A percentile compares a stretch with the other conserved stretches of the same genome.
These are phyloP conservation scores for Drepana arcuata DNA, from an alignment of 1,140 invertebrate species.

Conservation along the genomic window DNA sequence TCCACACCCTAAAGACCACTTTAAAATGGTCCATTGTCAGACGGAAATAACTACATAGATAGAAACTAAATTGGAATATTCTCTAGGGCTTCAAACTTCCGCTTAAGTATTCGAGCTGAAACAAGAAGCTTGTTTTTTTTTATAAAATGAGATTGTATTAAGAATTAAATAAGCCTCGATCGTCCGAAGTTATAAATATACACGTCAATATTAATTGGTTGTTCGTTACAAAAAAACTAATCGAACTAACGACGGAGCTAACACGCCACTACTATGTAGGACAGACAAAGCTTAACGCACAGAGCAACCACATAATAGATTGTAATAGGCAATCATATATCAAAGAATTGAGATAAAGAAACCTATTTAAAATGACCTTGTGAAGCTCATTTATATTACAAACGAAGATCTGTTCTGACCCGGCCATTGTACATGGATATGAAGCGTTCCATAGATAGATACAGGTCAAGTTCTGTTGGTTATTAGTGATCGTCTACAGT, in stretches of 20 bases:
- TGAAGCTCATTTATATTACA: constrained; percentile 38
- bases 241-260: constrained; percentile 6
- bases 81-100: constrained; percentile 37
- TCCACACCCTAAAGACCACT: constrained; percentile 20
- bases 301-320: constrained; percentile 18
- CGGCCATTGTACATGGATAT: constrained; percentile 9
- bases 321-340: constrained; percentile 32
- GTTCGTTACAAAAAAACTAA: constrained; percentile 8
- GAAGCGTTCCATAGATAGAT: constrained; percentile 27
- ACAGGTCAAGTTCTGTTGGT: constrained; percentile 32
- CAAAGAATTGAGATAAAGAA: constrained; percentile 36
- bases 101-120: constrained; percentile 26
- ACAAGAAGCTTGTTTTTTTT: constrained; percentile 6
- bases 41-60: constrained; percentile 60
- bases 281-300: too few relatives aligned
- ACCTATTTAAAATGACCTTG: constrained; percentile 37
- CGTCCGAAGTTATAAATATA: constrained; percentile 10
- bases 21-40: constrained; percentile 29
- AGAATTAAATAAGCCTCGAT: too few relatives aligned
- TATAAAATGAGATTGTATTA: too few relatives aligned
- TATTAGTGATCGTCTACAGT: constrained; percentile 26
- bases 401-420: constrained; percentile 20
- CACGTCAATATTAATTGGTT: constrained; percentile 1
- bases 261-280: constrained; percentile 5
- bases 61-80: constrained; percentile 60